These are phyloP conservation scores for Indri indri DNA, from an alignment of 2,113 vertebrate species.

Conservation along the genomic window DNA sequence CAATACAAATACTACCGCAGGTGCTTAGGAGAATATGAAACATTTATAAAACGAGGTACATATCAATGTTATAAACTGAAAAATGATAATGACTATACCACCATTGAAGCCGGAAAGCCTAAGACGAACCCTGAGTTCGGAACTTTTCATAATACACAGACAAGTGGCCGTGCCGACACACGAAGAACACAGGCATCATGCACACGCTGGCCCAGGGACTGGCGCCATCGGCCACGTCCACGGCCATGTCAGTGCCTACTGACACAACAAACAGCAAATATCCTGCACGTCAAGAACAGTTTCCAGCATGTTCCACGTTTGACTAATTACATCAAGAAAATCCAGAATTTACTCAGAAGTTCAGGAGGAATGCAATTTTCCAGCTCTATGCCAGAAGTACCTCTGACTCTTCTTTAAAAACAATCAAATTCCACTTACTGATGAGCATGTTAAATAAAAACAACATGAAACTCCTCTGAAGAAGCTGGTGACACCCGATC, in stretches of 20 bases:
- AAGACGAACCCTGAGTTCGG: rapidly evolving
- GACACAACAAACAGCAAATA: rapidly evolving
- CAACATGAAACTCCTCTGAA: background rate
- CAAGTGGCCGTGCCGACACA: rapidly evolving
- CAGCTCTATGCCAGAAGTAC: background rate
- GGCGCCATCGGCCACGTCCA: rapidly evolving
- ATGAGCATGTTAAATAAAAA: too few relatives aligned
- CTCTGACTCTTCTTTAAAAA: background rate
- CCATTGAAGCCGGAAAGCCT: background rate
- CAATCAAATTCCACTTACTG: background rate
- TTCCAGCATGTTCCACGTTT: rapidly evolving
- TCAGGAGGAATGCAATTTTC: rapidly evolving
- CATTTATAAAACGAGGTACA: background rate
- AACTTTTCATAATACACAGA: rapidly evolving
- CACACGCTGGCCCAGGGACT: rapidly evolving
- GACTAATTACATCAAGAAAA: rapidly evolving
- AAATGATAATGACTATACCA: background rate
- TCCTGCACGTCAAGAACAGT: rapidly evolving
- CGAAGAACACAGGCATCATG: rapidly evolving
- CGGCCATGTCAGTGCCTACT: rapidly evolving
- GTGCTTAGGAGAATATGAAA: rapidly evolving
- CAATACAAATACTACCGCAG: rapidly evolving
- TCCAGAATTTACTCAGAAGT: background rate
- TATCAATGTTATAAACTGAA: background rate
- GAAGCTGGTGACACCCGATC: background rate